Evolutionary conservation across 2,888 invertebrate species (phyloP), one percentile per base, ranked within the genome.

Genomic region (Teleogryllus oceanicus): DNA sequence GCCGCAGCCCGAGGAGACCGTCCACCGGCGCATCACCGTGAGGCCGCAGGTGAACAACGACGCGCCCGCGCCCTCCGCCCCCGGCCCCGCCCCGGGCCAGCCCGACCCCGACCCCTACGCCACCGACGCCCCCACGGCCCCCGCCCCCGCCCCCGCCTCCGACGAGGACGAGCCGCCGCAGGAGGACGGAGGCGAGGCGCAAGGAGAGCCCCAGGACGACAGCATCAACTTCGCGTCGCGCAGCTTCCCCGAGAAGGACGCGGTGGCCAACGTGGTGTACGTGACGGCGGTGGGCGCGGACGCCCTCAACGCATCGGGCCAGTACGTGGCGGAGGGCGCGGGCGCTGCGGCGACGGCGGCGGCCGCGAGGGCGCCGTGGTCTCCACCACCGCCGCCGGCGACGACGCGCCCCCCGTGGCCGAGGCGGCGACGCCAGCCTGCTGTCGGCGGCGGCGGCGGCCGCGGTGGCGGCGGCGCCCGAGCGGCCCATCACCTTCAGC

Each of bases 201-300:
- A 90, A 89, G 86, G 89, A 89, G 84, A 88, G 89, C 83, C 89
- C 89, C 84, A 86, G 89, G 88, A 89, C 90, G 87, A 89, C 89
- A 85, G 89, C 89, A 18, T 62, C 62, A 87, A 89, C 90, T 85
- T 89, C 90, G 84, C 89, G 89, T 84, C 88, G 77, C 62, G 81
- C 8, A 75, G 74, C 50, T 75, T 79, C 88, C 85, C 89, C 88
- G 83, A 88, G 89, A 84, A 89, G 89, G 84, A 89, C 89, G 85
- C 89, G 89, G 86, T 89, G 90, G 85, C 89, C 89, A 84, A 89
- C 74, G 82, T 82, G 50, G 82, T 87, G 80, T 86, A 86, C 83
- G 84, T 86, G 81, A 86, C 86, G 83, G 86, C 86, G 83, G 86
- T 86, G 83, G 83, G 85, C 81, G 84, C 84, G 81, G 78, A 49